A percentile compares a stretch with the other conserved stretches of the same genome.
phyloP scores from a whole-genome alignment of 2,888 invertebrate species.

The Syrphus vitripennis region DNA sequence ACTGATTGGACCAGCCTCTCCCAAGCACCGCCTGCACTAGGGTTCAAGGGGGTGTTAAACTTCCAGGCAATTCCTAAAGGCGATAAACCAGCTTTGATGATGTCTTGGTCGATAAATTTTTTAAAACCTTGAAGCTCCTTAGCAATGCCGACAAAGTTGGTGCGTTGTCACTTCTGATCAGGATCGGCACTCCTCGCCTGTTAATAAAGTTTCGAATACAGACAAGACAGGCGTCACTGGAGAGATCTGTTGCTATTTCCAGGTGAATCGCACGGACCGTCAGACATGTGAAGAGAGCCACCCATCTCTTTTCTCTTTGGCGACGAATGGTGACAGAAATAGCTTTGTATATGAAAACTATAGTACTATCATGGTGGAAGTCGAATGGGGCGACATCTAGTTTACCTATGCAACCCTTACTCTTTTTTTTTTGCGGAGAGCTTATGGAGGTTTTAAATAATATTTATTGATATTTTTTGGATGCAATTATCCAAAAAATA shows the following conservation, averaged over 20 bases:
- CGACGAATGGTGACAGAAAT: slow-evolving; percentile 31
- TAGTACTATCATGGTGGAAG: too few relatives aligned
- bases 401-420: too few relatives aligned
- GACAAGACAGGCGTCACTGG: slow-evolving; percentile 63
- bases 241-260: slow-evolving; percentile 57
- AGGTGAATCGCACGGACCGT: slow-evolving; percentile 34
- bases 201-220: slow-evolving; percentile 69
- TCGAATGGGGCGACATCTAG: too few relatives aligned
- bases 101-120: not conserved
- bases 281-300: slow-evolving; percentile 58
- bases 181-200: not conserved
- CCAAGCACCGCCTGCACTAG: slow-evolving; percentile 20
- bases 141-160: too few relatives aligned
- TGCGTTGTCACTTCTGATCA: not conserved
- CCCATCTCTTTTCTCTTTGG: slow-evolving; percentile 57
- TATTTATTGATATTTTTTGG: too few relatives aligned
- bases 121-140: not conserved
- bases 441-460: too few relatives aligned
- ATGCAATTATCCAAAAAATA: too few relatives aligned
- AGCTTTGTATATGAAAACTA: slow-evolving; percentile 20
- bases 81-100: not conserved
- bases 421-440: too few relatives aligned
- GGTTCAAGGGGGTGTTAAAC: slow-evolving; percentile 35
- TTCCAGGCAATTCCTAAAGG: slow-evolving; percentile 1
- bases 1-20: slow-evolving; percentile 15